These are phyloP conservation scores for Dorcus hopei DNA, from an alignment of 2,888 invertebrate genomes.

Conservation along the genomic window DNA sequence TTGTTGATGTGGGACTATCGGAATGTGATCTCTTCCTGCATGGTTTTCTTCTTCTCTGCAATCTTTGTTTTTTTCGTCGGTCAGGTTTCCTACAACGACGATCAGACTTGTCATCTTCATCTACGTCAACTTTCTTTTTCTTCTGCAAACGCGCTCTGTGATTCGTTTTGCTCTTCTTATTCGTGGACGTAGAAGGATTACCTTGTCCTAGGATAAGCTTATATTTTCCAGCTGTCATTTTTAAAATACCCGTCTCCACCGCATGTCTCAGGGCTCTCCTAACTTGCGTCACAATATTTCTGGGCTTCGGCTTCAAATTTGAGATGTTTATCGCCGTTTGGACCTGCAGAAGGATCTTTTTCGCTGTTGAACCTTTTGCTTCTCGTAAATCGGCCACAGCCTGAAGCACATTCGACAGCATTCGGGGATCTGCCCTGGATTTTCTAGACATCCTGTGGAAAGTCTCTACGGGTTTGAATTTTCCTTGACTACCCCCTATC, in stretches of 20 bases:
- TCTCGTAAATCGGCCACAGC: slow-evolving; percentile 24
- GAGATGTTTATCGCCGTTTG: slow-evolving; percentile 18
- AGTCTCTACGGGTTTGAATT: slow-evolving; percentile 9
- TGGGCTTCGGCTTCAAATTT: slow-evolving; percentile 15
- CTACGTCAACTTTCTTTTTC: no score
- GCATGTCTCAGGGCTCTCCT: slow-evolving; percentile 23
- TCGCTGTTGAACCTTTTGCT: slow-evolving; percentile 18
- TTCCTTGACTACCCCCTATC: slow-evolving; percentile 16
- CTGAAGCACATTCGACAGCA: slow-evolving; percentile 24
- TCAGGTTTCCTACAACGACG: background rate
- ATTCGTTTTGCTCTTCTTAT: background rate
- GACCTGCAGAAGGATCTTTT: slow-evolving; percentile 22
- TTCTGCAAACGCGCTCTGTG: no score
- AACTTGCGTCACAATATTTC: slow-evolving; percentile 23
- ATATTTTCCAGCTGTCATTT: slow-evolving; percentile 21
- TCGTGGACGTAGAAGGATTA: background rate
- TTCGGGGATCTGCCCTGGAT: slow-evolving; percentile 9
- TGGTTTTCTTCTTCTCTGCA: background rate
- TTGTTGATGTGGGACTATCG: no score
- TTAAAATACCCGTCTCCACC: slow-evolving; percentile 18
- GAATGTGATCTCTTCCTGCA: background rate
- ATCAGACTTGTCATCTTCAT: no score
- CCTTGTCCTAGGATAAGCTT: background rate
- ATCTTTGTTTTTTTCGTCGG: background rate
- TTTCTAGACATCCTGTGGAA: slow-evolving; percentile 6